phyloP scores from a whole-genome alignment of 2,888 invertebrate species.

The Lypha dubia region DNA sequence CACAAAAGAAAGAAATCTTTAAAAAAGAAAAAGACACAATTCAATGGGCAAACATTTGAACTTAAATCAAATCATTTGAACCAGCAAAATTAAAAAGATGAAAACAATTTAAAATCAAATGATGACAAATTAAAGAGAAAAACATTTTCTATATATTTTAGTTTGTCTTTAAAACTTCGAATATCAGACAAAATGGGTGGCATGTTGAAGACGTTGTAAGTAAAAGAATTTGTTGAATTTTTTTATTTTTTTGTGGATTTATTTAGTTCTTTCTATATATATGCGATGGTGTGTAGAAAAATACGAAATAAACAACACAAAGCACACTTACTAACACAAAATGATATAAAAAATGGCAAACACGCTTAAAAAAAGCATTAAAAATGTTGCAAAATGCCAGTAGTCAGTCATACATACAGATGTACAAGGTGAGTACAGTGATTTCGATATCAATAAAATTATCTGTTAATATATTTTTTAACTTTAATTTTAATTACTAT shows the following conservation, averaged over 20 bases:
- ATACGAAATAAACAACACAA: slow-evolving; percentile 12
- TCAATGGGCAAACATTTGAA: slow-evolving; percentile 19
- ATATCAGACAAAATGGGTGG: neutral
- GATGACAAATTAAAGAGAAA: neutral
- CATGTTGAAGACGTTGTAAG: slow-evolving; percentile 10
- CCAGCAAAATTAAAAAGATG: neutral
- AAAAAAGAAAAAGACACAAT: slow-evolving; percentile 20
- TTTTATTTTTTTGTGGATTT: slow-evolving; percentile 10
- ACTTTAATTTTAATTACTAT: neutral
- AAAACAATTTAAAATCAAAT: neutral
- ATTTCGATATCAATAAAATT: neutral
- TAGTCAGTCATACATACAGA: neutral
- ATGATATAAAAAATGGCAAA: slow-evolving; percentile 6
- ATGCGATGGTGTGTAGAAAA: slow-evolving; percentile 37
- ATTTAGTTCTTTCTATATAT: neutral
- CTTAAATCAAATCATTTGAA: slow-evolving; percentile 9
- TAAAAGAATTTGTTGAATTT: neutral
- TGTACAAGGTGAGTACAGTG: slow-evolving; percentile 6
- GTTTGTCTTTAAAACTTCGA: neutral
- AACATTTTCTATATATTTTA: slow-evolving; percentile 5
- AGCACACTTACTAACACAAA: neutral
- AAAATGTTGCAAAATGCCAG: slow-evolving; percentile 19
- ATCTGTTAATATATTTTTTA: neutral
- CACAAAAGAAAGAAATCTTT: slow-evolving; percentile 19
- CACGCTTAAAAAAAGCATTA: slow-evolving; percentile 3